These are phyloP conservation scores for Sarcophaga caerulescens DNA, from an alignment of 2,888 invertebrate genomes.

Conservation along the genomic window DNA sequence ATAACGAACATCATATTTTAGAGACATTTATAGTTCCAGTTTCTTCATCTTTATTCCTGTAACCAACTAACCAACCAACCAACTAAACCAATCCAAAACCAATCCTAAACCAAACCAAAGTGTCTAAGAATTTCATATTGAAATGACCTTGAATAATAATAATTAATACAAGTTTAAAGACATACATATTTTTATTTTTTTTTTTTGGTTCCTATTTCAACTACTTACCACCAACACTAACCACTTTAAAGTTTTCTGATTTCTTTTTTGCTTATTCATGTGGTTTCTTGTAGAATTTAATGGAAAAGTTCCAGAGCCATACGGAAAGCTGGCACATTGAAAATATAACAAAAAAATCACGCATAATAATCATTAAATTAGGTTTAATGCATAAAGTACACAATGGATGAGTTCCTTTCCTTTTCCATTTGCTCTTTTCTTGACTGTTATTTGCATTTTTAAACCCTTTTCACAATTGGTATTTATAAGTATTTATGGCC, in stretches of 20 bases:
- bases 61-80: slow-evolving; percentile 54
- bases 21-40: slow-evolving; percentile 58
- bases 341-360: not conserved
- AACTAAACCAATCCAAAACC: slow-evolving; percentile 8
- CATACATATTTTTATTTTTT: slow-evolving; percentile 1
- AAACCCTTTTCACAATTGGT: slow-evolving; percentile 15
- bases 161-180: slow-evolving; percentile 67
- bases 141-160: slow-evolving; percentile 65
- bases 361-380: slow-evolving; percentile 17
- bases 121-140: slow-evolving; percentile 60
- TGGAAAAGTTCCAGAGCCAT: not conserved
- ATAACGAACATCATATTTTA: slow-evolving; percentile 56
- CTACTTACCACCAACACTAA: slow-evolving; percentile 17
- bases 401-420: not conserved
- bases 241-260: slow-evolving; percentile 1
- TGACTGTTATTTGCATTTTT: not conserved
- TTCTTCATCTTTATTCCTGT: slow-evolving; percentile 12
- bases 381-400: slow-evolving; percentile 3
- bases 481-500: slow-evolving; percentile 58
- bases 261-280: slow-evolving; percentile 23
- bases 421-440: not conserved
- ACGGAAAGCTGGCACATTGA: not conserved
- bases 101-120: slow-evolving; percentile 33
- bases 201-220: slow-evolving; percentile 11
- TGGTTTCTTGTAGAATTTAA: slow-evolving; percentile 26